Evolutionary conservation across 2,113 vertebrate species (phyloP).

Genomic region (Drymodes brunneopygia): DNA sequence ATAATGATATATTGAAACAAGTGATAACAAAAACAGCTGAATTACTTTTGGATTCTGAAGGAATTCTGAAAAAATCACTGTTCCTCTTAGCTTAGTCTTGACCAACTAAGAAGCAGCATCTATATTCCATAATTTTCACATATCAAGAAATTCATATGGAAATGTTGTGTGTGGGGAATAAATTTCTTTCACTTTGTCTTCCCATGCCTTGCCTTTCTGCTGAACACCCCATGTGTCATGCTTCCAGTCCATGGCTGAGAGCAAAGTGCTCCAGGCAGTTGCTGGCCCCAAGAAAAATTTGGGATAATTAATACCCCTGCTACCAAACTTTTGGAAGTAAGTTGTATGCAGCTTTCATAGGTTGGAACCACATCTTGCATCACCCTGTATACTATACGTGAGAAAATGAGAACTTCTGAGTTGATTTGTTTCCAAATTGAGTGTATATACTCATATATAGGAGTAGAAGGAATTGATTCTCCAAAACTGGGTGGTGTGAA

Average conservation of each 20-base stretch:
- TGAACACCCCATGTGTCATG: accelerated
- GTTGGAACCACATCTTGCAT: background rate
- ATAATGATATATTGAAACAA: background rate
- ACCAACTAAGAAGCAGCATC: background rate
- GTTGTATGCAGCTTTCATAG: background rate
- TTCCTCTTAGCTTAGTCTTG: background rate
- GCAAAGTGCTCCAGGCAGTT: background rate
- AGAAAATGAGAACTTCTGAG: background rate
- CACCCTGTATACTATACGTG: background rate
- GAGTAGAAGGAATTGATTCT: background rate
- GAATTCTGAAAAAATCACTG: background rate
- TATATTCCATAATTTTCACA: background rate
- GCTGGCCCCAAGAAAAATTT: background rate
- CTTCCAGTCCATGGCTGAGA: background rate
- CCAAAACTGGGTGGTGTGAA: background rate
- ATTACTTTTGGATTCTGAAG: background rate
- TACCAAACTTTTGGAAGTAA: background rate
- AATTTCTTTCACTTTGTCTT: background rate
- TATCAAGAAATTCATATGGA: background rate
- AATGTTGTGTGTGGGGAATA: background rate
- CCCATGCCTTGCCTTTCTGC: background rate
- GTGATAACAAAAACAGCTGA: background rate
- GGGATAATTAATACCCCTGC: background rate
- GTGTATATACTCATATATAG: background rate
- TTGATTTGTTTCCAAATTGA: background rate